Percentiles rank a stretch among this genome's conserved stretches.
These are phyloP conservation scores for Euglossa dilemma DNA, from an alignment of 1,140 invertebrate genomes.

Conservation along the genomic window DNA sequence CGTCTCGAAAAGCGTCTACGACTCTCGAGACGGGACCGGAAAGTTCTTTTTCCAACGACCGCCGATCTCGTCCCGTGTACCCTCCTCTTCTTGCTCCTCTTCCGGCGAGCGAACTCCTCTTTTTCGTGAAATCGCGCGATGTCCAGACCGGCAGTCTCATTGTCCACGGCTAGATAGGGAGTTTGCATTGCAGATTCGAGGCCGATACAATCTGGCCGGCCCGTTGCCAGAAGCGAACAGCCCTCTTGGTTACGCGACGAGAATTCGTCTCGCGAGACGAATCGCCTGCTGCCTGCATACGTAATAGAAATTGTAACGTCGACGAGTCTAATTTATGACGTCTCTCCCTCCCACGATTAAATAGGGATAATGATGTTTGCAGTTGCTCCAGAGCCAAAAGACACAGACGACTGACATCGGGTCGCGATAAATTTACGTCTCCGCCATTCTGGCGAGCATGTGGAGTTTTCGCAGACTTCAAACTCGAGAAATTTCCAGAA, in stretches of 20 bases:
- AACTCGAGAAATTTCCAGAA: too few relatives aligned
- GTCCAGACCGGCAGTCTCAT: slow-evolving; percentile 51
- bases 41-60: slow-evolving; percentile 16
- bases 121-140: slow-evolving; percentile 45
- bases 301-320: slow-evolving; percentile 21
- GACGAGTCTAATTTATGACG: slow-evolving; percentile 6
- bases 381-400: neutral
- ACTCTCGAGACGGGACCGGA: slow-evolving; percentile 27
- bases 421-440: neutral
- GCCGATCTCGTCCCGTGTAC: slow-evolving; percentile 45
- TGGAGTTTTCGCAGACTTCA: too few relatives aligned
- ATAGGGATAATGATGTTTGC: neutral
- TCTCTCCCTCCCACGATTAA: too few relatives aligned
- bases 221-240: slow-evolving; percentile 47
- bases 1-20: slow-evolving; percentile 14
- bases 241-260: slow-evolving; percentile 23
- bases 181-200: slow-evolving; percentile 69
- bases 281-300: slow-evolving; percentile 1
- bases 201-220: slow-evolving; percentile 56
- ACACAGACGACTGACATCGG: neutral
- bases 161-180: slow-evolving; percentile 52
- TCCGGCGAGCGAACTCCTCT: slow-evolving; percentile 3
- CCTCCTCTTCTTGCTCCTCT: slow-evolving; percentile 2
- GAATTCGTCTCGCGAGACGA: slow-evolving; percentile 41
- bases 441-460: too few relatives aligned